phyloP scores from a whole-genome alignment of 2,113 vertebrate species.

The Lepus europaeus region DNA sequence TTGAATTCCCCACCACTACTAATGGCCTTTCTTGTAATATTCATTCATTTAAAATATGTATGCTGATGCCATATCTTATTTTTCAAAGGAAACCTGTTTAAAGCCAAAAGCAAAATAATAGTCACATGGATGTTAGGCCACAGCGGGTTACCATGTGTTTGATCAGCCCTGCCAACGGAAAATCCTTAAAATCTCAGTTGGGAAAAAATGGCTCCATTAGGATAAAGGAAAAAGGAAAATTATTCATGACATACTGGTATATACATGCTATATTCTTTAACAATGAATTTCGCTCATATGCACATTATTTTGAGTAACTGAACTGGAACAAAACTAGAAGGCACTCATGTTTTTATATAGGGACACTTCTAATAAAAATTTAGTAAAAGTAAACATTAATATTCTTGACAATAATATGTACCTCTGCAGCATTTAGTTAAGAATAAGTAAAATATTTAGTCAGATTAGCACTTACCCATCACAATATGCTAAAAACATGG shows the following conservation, averaged over 20 bases:
- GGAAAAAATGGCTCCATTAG: slow-evolving; percentile 27
- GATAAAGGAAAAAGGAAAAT: neutral
- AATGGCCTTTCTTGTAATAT: slow-evolving; percentile 86
- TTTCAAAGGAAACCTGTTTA: slow-evolving; percentile 85
- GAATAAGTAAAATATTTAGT: neutral
- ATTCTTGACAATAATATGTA: neutral
- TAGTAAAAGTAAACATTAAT: neutral
- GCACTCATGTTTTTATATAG: slow-evolving; percentile 20
- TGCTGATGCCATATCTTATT: slow-evolving; percentile 83
- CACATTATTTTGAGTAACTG: slow-evolving; percentile 29
- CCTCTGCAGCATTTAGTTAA: neutral
- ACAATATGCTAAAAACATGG: neutral
- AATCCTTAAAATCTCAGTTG: slow-evolving; percentile 55
- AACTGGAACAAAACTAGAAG: neutral
- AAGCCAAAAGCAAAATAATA: slow-evolving; percentile 81
- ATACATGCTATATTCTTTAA: neutral
- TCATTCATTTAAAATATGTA: slow-evolving; percentile 86
- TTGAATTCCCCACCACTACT: slow-evolving; percentile 85
- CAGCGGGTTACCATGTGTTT: slow-evolving; percentile 60
- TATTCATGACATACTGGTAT: neutral
- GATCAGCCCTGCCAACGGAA: slow-evolving; percentile 70
- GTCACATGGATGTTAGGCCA: slow-evolving; percentile 74
- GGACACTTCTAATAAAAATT: neutral
- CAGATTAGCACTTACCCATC: neutral
- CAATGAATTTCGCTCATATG: neutral